Base-by-base conservation (phyloP, 1,140 invertebrate species). In the Octopus sinensis region DNA sequence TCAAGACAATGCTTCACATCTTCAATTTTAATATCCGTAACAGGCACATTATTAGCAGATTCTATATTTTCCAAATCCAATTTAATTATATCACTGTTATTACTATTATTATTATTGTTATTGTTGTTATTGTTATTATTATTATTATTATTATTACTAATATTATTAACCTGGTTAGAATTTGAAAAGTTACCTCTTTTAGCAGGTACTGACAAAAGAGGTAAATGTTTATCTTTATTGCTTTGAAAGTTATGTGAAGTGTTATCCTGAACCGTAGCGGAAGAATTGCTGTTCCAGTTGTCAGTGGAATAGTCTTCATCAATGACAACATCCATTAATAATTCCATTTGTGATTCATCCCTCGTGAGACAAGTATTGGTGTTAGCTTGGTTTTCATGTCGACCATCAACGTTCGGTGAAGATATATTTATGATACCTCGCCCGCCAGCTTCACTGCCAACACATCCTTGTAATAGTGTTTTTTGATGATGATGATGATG, bases 1-100 rank as follows among this genome's bases (percentile, higher is more conserved):
- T 77, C 76, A 9, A 5, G 6, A 43, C 17, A 6, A 43, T 77
- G 30, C 6, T 77, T 77, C 6, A 30, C 30, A 51, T 77, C 76
- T 43, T 77, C 76, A 30, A 77, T 17, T 43, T 77, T 77, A 23
- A 77, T 77, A 13, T 77, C 30, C 1, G 76, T 17, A 77, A 77
- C 30, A 7, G 76, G 76, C 43, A 6, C 30, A 51, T 53, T 43
- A 43, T 77, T 10, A 77, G n/a, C 30, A 73, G 30, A 43, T 43
- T 43, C 30, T 43, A 43, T 43, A 43, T 43, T 73, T 73, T 73
- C 68, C 7, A 73, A 17, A 13, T 73, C 30, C 30, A 43, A 43
- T 43, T 43, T 43, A 43, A 43, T 43, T 43, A 43, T 43, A 43
- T 43, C 30, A 43, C 30, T 73, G 68, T 73, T 73, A 7, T 6